Evolutionary conservation across 2,797 vertebrate genomes (phyloP), one percentile per base, ranked within the genome.

Genomic region (Chaetophractus vellerosus): DNA sequence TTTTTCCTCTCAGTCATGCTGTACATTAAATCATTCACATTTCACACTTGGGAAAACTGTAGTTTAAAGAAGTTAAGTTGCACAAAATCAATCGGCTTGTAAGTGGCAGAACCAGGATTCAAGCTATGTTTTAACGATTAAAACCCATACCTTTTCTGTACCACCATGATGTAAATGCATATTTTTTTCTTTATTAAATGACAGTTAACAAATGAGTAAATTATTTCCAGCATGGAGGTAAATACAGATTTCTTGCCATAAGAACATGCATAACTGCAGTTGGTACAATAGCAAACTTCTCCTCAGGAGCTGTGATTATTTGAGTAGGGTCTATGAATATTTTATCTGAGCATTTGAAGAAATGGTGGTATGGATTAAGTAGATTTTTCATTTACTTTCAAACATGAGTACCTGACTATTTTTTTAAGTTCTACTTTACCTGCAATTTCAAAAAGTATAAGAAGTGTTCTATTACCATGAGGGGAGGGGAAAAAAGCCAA

Each of bases 11-110:
- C 41, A 78, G 19, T 75, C 36, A 93, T 48, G 10, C 4, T 66
- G 23, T 86, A 38, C 2, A 38, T 72, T 95, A 82, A 90, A 95
- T 85, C 86, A 83, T 55, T 93, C 84, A 91, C 14, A 50, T 83
- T 94, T 93, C n/a, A 38, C 48, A 24, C 14, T 41, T 71, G 63
- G 52, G 48, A 84, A 86, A 72, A 68, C 9, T 41, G 41, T 28
- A 2, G 23, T 87, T 83, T 83, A 63, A 74, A 81, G 55, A 88
- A 41, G 18, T 90, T 57, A 86, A 90, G 48, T 92, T 80, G 26
- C 5, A 21, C 38, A 57, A 76, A 2, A 38, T 83, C 23, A 59
- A 24, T 76, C 16, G 38, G 26, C 6, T 90, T 93, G 7, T 63
- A 92, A 91, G 14, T 45, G 41, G 26, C 3, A 69, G 38, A 75